Conservation (phyloP, 1,140 invertebrate species). For the Micrasema longulum region DNA sequence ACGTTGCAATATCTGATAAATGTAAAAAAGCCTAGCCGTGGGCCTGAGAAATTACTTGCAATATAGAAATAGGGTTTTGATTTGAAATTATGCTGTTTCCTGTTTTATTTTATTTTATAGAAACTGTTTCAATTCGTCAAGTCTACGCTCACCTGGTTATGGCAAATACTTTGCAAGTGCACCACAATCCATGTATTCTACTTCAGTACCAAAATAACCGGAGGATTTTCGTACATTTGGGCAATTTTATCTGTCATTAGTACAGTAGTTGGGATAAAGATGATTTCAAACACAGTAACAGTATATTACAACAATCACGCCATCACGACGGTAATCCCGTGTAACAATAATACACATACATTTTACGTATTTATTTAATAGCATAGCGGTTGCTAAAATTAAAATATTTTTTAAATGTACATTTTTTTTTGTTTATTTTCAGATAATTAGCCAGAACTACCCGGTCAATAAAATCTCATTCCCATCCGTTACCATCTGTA, state of each 20-base stretch:
- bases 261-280: not conserved
- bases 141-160: not conserved
- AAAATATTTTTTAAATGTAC: no score
- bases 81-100: no score
- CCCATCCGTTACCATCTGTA: constrained; percentile 12
- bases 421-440: constrained; percentile 5
- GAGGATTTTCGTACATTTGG: not conserved
- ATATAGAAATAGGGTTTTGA: no score
- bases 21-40: no score
- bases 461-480: constrained; percentile 4
- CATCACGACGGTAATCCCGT: constrained; percentile 2
- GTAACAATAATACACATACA: no score
- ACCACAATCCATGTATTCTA: constrained; percentile 5
- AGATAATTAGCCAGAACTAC: constrained; percentile 4
- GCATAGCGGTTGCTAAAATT: no score
- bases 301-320: not conserved
- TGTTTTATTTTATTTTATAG: no score
- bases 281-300: not conserved
- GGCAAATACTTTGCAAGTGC: not conserved
- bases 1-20: no score
- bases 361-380: no score
- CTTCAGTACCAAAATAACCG: not conserved
- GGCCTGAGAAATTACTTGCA: no score
- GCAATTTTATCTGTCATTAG: not conserved
- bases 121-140: no score